A percentile compares a stretch with the other conserved stretches of the same genome.
Conservation (phyloP, 2,888 invertebrate species). For the Phrixothrix hirtus region DNA sequence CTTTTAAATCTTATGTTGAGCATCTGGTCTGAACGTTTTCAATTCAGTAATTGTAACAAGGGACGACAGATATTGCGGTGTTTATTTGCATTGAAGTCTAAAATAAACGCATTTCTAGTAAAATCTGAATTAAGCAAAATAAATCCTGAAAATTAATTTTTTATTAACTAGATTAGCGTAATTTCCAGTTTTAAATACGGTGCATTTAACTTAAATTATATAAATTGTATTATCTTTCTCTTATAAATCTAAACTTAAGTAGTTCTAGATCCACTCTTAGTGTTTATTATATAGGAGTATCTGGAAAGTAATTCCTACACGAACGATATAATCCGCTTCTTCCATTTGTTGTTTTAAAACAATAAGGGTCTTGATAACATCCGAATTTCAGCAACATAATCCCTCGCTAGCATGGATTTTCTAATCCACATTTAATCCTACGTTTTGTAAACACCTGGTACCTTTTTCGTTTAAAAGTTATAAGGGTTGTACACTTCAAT, state of each 20-base stretch:
- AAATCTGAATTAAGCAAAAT: background rate
- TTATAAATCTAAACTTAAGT: too few relatives aligned
- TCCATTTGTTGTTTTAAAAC: constrained; percentile 24
- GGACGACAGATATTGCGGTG: constrained; percentile 9
- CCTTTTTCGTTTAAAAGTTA: too few relatives aligned
- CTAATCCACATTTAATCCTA: constrained; percentile 25
- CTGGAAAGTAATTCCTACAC: constrained; percentile 16
- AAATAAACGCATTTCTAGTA: constrained; percentile 3
- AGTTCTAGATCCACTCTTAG: too few relatives aligned
- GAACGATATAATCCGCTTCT: constrained; percentile 16
- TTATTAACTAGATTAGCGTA: too few relatives aligned
- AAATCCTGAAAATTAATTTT: too few relatives aligned
- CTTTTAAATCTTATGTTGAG: constrained; percentile 11
- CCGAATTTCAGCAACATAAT: constrained; percentile 26
- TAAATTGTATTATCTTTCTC: too few relatives aligned
- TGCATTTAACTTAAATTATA: too few relatives aligned
- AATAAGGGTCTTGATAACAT: constrained; percentile 27
- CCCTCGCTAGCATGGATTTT: constrained; percentile 16
- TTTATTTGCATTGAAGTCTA: constrained; percentile 13
- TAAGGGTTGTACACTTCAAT: too few relatives aligned
- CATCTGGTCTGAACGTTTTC: constrained; percentile 12
- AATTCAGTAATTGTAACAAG: constrained; percentile 16
- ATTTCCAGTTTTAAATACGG: too few relatives aligned
- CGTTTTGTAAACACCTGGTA: constrained; percentile 26
- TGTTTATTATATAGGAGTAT: constrained; percentile 7